Evolutionary conservation across 2,888 invertebrate species (phyloP).

Genomic region (Labia minor): DNA sequence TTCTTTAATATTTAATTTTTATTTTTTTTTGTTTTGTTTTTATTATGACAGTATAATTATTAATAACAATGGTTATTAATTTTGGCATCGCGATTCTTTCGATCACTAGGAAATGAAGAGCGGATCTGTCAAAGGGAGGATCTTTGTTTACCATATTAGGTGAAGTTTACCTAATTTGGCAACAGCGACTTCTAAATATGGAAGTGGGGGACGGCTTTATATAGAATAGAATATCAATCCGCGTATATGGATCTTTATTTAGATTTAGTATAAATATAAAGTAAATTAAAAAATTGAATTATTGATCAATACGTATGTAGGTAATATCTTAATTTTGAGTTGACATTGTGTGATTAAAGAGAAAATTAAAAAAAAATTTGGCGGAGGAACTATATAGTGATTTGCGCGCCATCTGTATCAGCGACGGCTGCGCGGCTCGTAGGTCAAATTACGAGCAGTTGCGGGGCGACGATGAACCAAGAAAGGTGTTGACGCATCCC

Average conservation of each 20-base stretch:
- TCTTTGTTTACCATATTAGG: slow-evolving; percentile 70
- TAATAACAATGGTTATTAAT: background rate
- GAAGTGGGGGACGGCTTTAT: slow-evolving; percentile 55
- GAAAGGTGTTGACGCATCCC: slow-evolving; percentile 30
- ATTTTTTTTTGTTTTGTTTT: background rate
- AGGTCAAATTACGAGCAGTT: slow-evolving; percentile 40
- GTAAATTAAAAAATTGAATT: too few relatives aligned
- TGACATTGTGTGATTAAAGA: background rate
- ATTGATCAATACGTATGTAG: too few relatives aligned
- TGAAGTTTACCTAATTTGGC: slow-evolving; percentile 71
- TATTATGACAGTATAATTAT: background rate
- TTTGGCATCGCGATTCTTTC: slow-evolving; percentile 17
- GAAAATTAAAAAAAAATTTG: background rate
- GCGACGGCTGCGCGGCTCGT: slow-evolving; percentile 37
- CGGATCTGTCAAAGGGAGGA: slow-evolving; percentile 48
- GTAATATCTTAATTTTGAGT: background rate
- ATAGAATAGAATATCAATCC: slow-evolving; percentile 23
- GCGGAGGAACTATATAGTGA: background rate
- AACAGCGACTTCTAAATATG: slow-evolving; percentile 72
- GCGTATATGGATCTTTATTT: slow-evolving; percentile 19
- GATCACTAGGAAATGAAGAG: slow-evolving; percentile 26
- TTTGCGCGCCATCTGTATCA: background rate
- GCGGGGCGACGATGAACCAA: slow-evolving; percentile 24
- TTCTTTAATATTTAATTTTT: background rate
- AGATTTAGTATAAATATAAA: background rate